These are phyloP conservation scores for Calephelis perditalis DNA, from an alignment of 2,888 invertebrate species.

Conservation along the genomic window DNA sequence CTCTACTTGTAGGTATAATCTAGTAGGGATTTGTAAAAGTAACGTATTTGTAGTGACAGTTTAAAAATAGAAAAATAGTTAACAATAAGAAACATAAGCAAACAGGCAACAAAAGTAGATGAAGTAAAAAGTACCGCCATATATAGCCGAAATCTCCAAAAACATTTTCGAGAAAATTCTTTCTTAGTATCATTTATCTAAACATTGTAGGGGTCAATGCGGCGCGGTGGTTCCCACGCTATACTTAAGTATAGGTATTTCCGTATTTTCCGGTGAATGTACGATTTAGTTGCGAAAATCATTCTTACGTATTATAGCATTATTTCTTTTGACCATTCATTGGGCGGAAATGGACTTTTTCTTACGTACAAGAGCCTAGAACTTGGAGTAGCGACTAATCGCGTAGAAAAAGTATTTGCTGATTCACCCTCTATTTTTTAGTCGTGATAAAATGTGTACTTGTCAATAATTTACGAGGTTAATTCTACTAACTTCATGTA, in stretches of 20 bases:
- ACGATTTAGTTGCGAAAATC: slow-evolving; percentile 7
- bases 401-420: slow-evolving; percentile 74
- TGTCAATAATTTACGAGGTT: slow-evolving; percentile 62
- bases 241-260: slow-evolving; percentile 36
- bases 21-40: too few species aligned
- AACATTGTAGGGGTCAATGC: slow-evolving; percentile 67
- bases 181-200: slow-evolving; percentile 67
- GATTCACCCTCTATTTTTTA: slow-evolving; percentile 63
- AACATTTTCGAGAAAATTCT: slow-evolving; percentile 59
- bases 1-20: too few species aligned
- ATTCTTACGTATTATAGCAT: slow-evolving; percentile 3
- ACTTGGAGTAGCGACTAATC: slow-evolving; percentile 69
- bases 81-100: background rate
- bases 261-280: slow-evolving; percentile 3
- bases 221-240: slow-evolving; percentile 68
- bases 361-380: slow-evolving; percentile 35
- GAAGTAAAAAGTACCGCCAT: slow-evolving; percentile 9
- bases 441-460: slow-evolving; percentile 53
- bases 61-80: too few species aligned
- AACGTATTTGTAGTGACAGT: too few species aligned
- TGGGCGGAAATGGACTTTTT: background rate
- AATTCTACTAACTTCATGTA: too few species aligned
- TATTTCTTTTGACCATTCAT: slow-evolving; percentile 9
- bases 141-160: slow-evolving; percentile 42
- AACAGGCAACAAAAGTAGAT: slow-evolving; percentile 11